Evolutionary conservation across 1,140 invertebrate genomes (phyloP), one percentile per base, ranked within the genome.

Genomic region (Drosophila kikkawai): DNA sequence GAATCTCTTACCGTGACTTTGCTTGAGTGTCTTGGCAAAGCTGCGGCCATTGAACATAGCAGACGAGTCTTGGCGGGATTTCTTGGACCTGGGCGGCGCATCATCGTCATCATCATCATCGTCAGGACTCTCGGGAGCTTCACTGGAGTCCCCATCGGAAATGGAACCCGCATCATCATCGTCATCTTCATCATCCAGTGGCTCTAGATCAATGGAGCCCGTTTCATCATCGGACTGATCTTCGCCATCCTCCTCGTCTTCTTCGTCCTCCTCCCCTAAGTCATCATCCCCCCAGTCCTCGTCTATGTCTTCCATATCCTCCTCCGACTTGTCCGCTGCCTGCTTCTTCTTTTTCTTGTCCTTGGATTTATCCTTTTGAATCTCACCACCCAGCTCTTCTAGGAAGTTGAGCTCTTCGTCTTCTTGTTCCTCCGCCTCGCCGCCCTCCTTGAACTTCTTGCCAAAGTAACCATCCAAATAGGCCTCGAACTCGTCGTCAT

Each of bases 401-500:
- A 92, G 66, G 55, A 71, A 93, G 29, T 92, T 91, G 0, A 92
- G 34, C n/a, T 93, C 93, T 47, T 92, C 92, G n/a, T 93, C 93
- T 26, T 92, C 92, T 22, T 93, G 90, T 36, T 93, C 91, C 93
- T 93, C 67, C 92, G 74, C 75, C 93, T 90, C 82, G 92, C 66
- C 59, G 75, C 82, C 83, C 6, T 70, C 63, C 77, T 93, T 93
- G 3, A 91, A 81, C 17, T 93, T 93, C 55, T 94, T 91, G 63
- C 93, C 88, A 53, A 86, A 94, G 82, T 97, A 94, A 57, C 93
- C 93, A 82, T 96, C 95, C 39, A 98, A 93, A 93, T 97, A 96
- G n/a, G 95, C 95, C 69, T 92, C 91, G 56, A 99, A 99, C 91
- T 99, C 97, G 64, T 97, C 96, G 91, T 97, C 98, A 73, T 95